Base-by-base conservation (phyloP, 2,888 invertebrate genomes). In the Hirtodrosophila cameraria region DNA sequence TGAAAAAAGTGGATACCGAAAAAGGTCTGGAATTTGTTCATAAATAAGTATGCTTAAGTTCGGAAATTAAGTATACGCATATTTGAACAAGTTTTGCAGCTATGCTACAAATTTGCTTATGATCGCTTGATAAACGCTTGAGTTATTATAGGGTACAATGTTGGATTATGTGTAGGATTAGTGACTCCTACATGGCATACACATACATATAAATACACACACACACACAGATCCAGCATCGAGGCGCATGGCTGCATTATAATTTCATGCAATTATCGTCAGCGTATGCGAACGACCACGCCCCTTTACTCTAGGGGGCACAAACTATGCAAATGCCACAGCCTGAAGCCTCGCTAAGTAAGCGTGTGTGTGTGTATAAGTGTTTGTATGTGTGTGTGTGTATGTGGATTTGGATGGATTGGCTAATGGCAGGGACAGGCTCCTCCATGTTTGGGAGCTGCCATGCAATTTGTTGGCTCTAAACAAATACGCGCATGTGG, bases 261-360 rank as follows among this genome's bases (percentile, higher is more conserved):
- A 81, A 86, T 86, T 82, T 82, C 82, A 82, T 82, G 82, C 86
- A 82, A 82, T 82, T 82, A 82, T 83, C 73, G 84, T 77, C 75
- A 57, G 48, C 30, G 35, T 36, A 23, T 36, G 18, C 28, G 12
- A 38, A 20, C 45, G 12, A 38, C 25, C 45, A 61, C 58, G 13
- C 42, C 50, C 46, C 45, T n/a, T n/a, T n/a, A n/a, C 46, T 45
- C 27, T 18, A 7, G 49, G 45, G 42, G 36, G 23, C 16, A 6
- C 35, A 49, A 39, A 45, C 62, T 69, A 79, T 79, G 76, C 76
- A 76, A 79, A 75, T 79, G 58, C 42, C 27, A n/a, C n/a, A 31
- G 62, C 58, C 63, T 30, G 46, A 33, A 35, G 60, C 67, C n/a
- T n/a, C n/a, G n/a, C n/a, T n/a, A n/a, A n/a, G n/a, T n/a, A n/a